phyloP scores from a whole-genome alignment of 2,113 vertebrate genomes.

The Halcyon senegalensis region DNA sequence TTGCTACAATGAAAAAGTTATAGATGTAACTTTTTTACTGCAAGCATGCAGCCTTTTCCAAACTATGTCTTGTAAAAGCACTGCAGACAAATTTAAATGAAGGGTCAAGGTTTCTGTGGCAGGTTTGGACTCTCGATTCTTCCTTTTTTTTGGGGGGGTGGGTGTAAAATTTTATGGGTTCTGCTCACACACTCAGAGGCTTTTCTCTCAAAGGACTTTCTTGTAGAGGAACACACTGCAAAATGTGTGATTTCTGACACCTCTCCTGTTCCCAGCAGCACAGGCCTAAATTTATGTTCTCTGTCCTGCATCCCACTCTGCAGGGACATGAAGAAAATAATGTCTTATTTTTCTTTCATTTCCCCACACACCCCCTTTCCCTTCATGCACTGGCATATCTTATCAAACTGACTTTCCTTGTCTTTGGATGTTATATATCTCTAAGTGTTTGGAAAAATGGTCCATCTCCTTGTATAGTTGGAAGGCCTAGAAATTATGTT shows the following conservation, averaged over 20 bases:
- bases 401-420: not conserved
- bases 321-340: constrained; percentile 58
- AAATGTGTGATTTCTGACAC: constrained; percentile 82
- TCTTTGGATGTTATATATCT: not conserved
- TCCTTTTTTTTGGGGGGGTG: constrained; percentile 17
- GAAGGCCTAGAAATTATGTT: not conserved
- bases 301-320: constrained; percentile 66
- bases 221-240: constrained; percentile 61
- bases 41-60: not conserved
- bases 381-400: not conserved
- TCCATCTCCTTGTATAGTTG: not conserved
- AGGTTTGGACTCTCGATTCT: constrained; percentile 47
- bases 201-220: constrained; percentile 73
- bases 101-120: constrained; percentile 47
- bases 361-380: not conserved
- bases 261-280: constrained; percentile 68
- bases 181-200: constrained; percentile 67
- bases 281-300: constrained; percentile 71
- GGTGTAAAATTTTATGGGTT: constrained; percentile 68
- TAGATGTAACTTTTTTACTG: constrained; percentile 42
- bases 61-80: constrained; percentile 47
- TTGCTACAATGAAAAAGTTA: constrained; percentile 55
- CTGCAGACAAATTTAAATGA: constrained; percentile 43
- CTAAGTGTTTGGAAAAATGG: not conserved
- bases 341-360: constrained; percentile 54